Evolutionary conservation across 2,797 vertebrate species (phyloP).

Genomic region (Phataginus tetradactyla): DNA sequence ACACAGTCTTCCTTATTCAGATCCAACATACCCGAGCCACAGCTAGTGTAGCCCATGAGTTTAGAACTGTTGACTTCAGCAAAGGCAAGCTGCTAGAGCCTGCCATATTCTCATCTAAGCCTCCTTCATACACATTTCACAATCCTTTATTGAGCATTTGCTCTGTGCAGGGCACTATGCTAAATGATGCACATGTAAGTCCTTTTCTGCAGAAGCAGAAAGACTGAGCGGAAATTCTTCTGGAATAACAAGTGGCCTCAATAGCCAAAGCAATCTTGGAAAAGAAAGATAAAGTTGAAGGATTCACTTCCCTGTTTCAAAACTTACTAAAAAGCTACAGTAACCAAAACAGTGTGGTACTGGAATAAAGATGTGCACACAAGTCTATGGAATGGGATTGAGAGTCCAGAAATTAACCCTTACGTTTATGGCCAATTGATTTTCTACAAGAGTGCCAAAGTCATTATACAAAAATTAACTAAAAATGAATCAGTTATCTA

Average conservation of each 20-base stretch:
- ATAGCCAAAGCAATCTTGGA: background rate
- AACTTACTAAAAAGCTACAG: background rate
- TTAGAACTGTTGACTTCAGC: background rate
- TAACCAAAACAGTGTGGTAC: background rate
- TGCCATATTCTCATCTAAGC: background rate
- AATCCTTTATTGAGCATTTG: background rate
- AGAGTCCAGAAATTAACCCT: background rate
- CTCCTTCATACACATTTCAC: background rate
- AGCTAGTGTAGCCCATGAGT: background rate
- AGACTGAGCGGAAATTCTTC: background rate
- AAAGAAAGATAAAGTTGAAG: background rate
- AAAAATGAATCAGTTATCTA: background rate
- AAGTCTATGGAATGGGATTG: background rate
- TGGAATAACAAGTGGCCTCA: background rate
- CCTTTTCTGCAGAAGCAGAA: background rate
- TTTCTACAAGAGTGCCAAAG: background rate
- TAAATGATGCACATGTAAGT: background rate
- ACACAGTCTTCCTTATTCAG: background rate
- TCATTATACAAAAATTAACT: constrained; percentile 1
- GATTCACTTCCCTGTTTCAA: background rate
- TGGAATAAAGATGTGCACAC: background rate
- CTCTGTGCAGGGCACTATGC: background rate
- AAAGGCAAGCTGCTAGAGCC: background rate
- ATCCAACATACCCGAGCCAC: background rate
- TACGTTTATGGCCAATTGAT: background rate